Evolutionary conservation across 2,888 invertebrate species (phyloP), one percentile per base, ranked within the genome.

Genomic region (Scaptomyza cyrtandrae): DNA sequence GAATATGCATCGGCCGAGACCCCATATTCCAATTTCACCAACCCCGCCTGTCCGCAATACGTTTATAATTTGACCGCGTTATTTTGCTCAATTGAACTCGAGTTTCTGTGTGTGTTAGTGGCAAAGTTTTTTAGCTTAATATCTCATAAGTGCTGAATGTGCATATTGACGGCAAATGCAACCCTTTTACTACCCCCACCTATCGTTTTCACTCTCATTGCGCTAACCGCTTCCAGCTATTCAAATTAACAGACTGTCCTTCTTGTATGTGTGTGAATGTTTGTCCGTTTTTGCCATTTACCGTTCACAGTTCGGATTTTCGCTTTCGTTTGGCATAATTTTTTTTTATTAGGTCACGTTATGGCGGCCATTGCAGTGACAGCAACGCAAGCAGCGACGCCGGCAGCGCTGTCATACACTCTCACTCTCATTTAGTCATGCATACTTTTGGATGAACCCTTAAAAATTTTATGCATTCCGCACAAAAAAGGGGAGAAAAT

Each of bases 61-160:
- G 70, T 68, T 80, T 86, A 86, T 78, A 87, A 89, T 87, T 86
- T 89, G 89, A 89, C 89, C 89, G 86, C 88, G 87, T 84, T 87
- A 87, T 87, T 86, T 82, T 80, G 89, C 89, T 87, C 86, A 86
- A 86, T 86, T 86, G 87, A 86, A 86, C 88, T 67, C 69, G 78
- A 76, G 71, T 64, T 71, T 68, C 74, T 35, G 10, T 33, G 33
- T 1, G 33, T 33, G 33, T 35, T n/a, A 16, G 16, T 52, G 74
- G 67, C 59, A 75, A 84, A 84, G 84, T 84, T 84, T 81, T 81
- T 71, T 74, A 85, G 75, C 75, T 85, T 84, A 84, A 85, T 86
- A 85, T 79, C 84, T 84, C 79, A 84, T 70, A 78, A 84, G 81
- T 80, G 84, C 77, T 49, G 76, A 77, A 68, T 70, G 62, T 65